Conservation (phyloP, 2,797 vertebrate species). For the Coccyzus lansbergi region DNA sequence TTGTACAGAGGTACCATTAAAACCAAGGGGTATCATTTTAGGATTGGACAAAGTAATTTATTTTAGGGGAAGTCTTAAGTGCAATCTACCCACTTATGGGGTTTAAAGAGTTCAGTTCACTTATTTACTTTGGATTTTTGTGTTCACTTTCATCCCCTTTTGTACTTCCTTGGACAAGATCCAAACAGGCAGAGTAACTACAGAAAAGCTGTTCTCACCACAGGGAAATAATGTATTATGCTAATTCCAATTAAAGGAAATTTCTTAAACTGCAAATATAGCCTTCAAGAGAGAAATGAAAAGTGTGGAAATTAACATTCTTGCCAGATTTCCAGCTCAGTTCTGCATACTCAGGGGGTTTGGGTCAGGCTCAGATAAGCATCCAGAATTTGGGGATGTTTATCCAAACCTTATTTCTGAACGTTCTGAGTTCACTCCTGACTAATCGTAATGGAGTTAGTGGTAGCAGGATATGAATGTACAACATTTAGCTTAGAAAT, state of each 20-base stretch:
- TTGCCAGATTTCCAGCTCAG: constrained; percentile 68
- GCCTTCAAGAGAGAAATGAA: constrained; percentile 70
- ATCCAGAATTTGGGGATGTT: constrained; percentile 68
- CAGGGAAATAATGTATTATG: constrained; percentile 74
- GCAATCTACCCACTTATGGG: not conserved
- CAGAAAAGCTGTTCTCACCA: constrained; percentile 68
- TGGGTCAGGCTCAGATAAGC: constrained; percentile 71
- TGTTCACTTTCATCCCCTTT: constrained; percentile 52
- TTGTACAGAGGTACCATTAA: not conserved
- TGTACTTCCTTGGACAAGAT: constrained; percentile 54
- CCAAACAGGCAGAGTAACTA: constrained; percentile 51
- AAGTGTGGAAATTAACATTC: constrained; percentile 70
- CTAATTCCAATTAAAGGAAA: constrained; percentile 72
- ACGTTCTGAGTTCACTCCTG: constrained; percentile 49
- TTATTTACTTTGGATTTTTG: constrained; percentile 50
- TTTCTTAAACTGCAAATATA: constrained; percentile 68
- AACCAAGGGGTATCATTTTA: not conserved
- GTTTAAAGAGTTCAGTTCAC: constrained; percentile 30
- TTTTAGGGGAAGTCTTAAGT: not conserved
- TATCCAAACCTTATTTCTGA: constrained; percentile 68
- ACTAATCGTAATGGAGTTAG: constrained; percentile 61
- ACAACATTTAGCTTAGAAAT: constrained; percentile 68
- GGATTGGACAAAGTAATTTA: not conserved
- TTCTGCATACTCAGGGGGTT: constrained; percentile 58
- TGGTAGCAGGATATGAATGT: constrained; percentile 65